phyloP scores from a whole-genome alignment of 1,140 invertebrate species.

The Chironomus striatipennis region DNA sequence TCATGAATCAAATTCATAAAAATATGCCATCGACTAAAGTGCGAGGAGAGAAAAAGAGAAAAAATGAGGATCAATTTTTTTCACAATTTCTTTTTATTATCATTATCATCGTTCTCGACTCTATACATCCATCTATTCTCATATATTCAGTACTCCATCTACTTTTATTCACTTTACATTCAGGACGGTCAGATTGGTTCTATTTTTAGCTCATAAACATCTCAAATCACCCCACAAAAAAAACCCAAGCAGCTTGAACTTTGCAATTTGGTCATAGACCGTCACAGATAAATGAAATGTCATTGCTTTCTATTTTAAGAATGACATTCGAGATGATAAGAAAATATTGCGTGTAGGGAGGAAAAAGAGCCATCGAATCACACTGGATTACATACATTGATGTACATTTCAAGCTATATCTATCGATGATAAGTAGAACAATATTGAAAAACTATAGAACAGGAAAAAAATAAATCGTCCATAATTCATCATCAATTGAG shows the following conservation, averaged over 20 bases:
- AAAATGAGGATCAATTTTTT: background rate
- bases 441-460: conserved; percentile 19
- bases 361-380: no score
- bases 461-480: conserved; percentile 21
- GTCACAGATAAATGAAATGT: no score
- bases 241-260: no score
- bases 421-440: background rate
- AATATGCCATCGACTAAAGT: background rate
- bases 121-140: no score
- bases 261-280: no score
- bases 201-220: no score
- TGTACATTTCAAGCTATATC: background rate
- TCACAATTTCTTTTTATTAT: background rate
- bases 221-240: no score
- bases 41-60: background rate
- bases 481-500: conserved; percentile 23
- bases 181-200: no score
- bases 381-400: background rate
- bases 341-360: no score
- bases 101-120: background rate
- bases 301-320: no score
- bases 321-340: no score
- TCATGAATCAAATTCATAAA: conserved; percentile 19
- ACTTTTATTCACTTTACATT: no score
- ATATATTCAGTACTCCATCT: background rate